Evolutionary conservation across 2,797 vertebrate species (phyloP), one percentile per base, ranked within the genome.

Genomic region (Acanthiza pusilla): DNA sequence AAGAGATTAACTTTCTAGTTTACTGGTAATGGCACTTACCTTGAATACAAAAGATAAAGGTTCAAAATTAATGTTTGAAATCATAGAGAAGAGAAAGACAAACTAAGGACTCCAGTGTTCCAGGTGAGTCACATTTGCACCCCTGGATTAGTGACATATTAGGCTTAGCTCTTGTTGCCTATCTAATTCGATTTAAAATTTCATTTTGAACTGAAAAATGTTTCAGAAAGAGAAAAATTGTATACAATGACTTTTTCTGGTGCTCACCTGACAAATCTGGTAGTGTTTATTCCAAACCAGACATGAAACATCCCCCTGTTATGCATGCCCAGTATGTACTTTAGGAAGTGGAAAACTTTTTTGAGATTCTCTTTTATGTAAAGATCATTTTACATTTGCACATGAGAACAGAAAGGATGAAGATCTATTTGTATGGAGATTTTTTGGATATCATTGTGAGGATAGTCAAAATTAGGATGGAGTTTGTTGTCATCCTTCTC

Each of bases 81-180:
- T 72, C 23, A 63, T 27, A 25, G 2, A 29, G 42, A 88, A 11
- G 23, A 79, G 40, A 53, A 62, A 89, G 17, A 48, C 16, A 72
- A 82, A 20, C 15, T n/a, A 62, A 45, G 4, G 4, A 55, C 20
- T 66, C n/a, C 36, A 70, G 3, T 16, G 16, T 63, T 84, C 26
- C 48, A 83, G 4, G 5, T 58, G 15, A 87, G 17, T 67, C 18
- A 45, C 9, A 32, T 68, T 70, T 74, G 47, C 2, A 81, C 4
- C 2, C 3, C 18, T 51, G 19, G 1, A 4, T 58, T 71, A 50
- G 18, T 26, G 40, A n/a, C 1, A 7, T 5, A 1, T 34, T 76
- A 62, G 9, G 10, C 17, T 73, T 73, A 72, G 9, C 18, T 58
- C n/a, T 67, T 63, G 15, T 81, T 72, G 11, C 17, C 17, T 18